These are phyloP conservation scores for Antedon mediterranea DNA, from an alignment of 53 echinoderm and acorn worm species.

Conservation along the genomic window DNA sequence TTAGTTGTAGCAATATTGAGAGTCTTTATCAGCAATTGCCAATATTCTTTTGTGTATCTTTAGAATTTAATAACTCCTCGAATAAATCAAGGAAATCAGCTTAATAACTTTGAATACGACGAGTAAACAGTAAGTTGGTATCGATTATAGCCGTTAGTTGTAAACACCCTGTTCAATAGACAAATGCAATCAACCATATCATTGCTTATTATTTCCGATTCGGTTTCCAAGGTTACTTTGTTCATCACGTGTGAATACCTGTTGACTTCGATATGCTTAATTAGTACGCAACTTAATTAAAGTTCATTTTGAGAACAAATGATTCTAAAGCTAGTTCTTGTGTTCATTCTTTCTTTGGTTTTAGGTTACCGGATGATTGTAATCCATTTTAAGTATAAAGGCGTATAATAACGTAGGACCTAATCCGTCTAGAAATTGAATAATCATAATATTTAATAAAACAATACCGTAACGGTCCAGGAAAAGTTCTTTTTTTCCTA, in stretches of 20 bases:
- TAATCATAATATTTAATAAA: no score
- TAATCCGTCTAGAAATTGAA: no score
- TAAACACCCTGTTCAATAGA: no score
- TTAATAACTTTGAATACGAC: not conserved
- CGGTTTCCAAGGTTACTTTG: not conserved
- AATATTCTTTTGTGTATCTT: not conserved
- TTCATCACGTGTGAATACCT: not conserved
- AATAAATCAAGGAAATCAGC: slow-evolving; percentile 1
- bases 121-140: not conserved
- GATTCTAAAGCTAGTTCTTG: not conserved
- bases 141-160: not conserved
- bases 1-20: no score
- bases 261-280: not conserved
- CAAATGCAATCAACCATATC: no score
- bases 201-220: not conserved
- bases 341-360: not conserved
- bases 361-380: not conserved
- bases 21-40: not conserved
- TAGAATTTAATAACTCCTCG: not conserved
- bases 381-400: not conserved
- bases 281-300: not conserved
- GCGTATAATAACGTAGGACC: no score
- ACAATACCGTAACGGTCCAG: no score
- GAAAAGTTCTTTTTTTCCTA: no score
- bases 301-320: not conserved